A percentile compares a stretch with the other conserved stretches of the same genome.
phyloP scores from a whole-genome alignment of 2,888 invertebrate species.

The Patella pellucida region DNA sequence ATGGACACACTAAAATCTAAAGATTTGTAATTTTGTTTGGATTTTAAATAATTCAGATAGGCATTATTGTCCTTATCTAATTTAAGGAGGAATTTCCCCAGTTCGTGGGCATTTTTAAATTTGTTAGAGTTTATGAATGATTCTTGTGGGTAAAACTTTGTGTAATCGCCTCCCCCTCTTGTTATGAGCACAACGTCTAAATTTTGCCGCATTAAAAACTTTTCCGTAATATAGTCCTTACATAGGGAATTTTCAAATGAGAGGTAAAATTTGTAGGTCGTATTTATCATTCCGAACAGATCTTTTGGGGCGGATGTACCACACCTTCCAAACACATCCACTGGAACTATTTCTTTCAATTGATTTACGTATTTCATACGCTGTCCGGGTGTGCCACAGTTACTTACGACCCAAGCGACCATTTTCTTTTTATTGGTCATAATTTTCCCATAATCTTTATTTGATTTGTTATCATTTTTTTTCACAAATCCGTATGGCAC shows the following conservation, averaged over 20 bases:
- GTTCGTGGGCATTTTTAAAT: slow-evolving; percentile 17
- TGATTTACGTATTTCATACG: slow-evolving; percentile 24
- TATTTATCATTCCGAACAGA: slow-evolving; percentile 15
- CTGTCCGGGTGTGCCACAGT: slow-evolving; percentile 26
- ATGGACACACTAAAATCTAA: background rate
- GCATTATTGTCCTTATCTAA: background rate
- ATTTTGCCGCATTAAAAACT: slow-evolving; percentile 23
- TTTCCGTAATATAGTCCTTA: slow-evolving; percentile 36
- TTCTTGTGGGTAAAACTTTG: slow-evolving; percentile 18
- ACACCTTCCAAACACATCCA: slow-evolving; percentile 31
- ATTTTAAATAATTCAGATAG: background rate
- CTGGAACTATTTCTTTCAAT: slow-evolving; percentile 25
- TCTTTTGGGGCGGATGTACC: slow-evolving; percentile 3
- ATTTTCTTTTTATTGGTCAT: slow-evolving; percentile 21
- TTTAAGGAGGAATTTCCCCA: slow-evolving; percentile 19
- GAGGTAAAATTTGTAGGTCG: slow-evolving; percentile 33
- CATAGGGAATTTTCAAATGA: slow-evolving; percentile 37
- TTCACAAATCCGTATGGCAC: slow-evolving; percentile 26
- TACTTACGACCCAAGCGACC: slow-evolving; percentile 26
- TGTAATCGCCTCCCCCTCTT: slow-evolving; percentile 32
- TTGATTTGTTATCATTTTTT: background rate
- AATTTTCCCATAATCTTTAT: background rate
- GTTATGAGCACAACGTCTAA: slow-evolving; percentile 28
- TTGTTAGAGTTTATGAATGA: slow-evolving; percentile 20
- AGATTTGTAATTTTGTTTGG: background rate